These are phyloP conservation scores for Malaclemys terrapin DNA, from an alignment of 2,113 vertebrate species.

Conservation along the genomic window DNA sequence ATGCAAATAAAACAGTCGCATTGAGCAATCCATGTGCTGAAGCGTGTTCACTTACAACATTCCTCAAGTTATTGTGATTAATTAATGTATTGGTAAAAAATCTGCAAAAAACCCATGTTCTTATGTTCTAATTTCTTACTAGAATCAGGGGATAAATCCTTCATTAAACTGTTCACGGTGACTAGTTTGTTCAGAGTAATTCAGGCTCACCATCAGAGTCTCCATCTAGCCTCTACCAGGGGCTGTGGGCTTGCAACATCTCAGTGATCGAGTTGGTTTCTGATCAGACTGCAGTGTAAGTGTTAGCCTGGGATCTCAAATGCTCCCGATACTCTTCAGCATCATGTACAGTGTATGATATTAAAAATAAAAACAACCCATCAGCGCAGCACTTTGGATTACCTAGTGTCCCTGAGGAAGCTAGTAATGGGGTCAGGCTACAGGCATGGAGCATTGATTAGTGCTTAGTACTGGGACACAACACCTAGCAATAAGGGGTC, in stretches of 20 bases:
- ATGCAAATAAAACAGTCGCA: background rate
- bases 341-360: background rate
- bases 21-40: background rate
- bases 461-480: background rate
- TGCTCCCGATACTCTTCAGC: background rate
- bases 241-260: background rate
- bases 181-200: too few relatives aligned
- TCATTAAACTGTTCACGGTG: background rate
- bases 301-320: background rate
- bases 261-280: background rate
- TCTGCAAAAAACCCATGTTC: background rate
- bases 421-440: background rate
- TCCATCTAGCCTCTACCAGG: background rate
- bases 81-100: background rate
- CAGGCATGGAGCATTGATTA: background rate
- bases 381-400: background rate
- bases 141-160: background rate
- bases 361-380: background rate
- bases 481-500: background rate
- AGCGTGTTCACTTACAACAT: background rate
- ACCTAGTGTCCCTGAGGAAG: background rate
- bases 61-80: background rate
- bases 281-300: background rate
- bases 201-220: background rate
- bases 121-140: background rate